Base-by-base conservation (phyloP, 2,797 vertebrate genomes). In the Bucorvus abyssinicus region DNA sequence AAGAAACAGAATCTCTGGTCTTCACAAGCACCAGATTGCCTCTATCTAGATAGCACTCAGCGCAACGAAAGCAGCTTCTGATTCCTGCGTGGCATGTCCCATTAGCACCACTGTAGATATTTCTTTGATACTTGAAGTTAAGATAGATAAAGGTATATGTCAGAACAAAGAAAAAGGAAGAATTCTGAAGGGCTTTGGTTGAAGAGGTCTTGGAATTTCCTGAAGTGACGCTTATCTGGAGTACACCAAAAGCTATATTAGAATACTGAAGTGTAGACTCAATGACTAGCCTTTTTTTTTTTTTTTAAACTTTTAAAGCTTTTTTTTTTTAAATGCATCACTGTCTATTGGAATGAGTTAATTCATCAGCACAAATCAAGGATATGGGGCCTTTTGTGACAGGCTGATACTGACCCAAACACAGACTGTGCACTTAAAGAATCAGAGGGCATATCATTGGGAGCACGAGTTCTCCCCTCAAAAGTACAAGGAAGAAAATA, bases 391-490 rank as follows among this genome's bases (percentile, higher is more conserved):
- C 61, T 55, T 87, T 65, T 69, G 29, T 82, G 32, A 6, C 17
- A 73, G 67, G 6, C 8, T 69, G 7, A 1, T 47, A n/a, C 16
- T 70, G 24, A 52, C 10, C 23, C 29, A 68, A 79, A 59, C 3
- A 55, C 34, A 77, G 22, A 50, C 17, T 60, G 14, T 59, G 22
- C 42, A 38, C 12, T 32, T 6, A 73, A 42, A 61, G 0, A 22
- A 49, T 73, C 4, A 29, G 55, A 49, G 19, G 2, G 34, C 1
- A 9, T 42, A 29, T 7, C 0, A 0, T 1, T 45, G 19, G 15
- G 15, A 89, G 7, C 7, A 50, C 19, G 16, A 4, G 0, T 38
- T 79, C 15, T 9, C 7, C 30, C 8, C 16, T 86, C 68, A 32
- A 70, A 81, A 64, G 22, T 42, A 49, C 34, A 4, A 50, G 7